Evolutionary conservation across 2,797 vertebrate species (phyloP).

Genomic region (Hemibagrus guttatus): DNA sequence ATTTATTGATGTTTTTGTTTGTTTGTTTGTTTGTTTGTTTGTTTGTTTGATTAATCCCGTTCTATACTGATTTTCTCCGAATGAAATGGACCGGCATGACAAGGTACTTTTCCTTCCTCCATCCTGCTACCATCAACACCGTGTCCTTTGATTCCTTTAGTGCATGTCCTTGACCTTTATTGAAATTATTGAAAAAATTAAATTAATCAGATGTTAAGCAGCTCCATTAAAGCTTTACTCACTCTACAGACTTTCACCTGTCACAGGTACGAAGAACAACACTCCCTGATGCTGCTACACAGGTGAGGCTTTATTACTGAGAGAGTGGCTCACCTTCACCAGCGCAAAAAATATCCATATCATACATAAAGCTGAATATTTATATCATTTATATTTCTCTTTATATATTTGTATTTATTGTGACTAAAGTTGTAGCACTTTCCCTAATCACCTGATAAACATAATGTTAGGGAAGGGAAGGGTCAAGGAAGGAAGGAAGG

Average conservation of each 20-base stretch:
- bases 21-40: too few relatives aligned
- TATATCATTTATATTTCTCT: too few relatives aligned
- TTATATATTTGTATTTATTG: not conserved
- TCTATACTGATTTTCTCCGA: too few relatives aligned
- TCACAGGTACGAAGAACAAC: not conserved
- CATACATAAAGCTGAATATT: too few relatives aligned
- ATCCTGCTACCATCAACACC: not conserved
- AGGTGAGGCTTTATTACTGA: not conserved
- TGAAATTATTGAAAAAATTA: not conserved
- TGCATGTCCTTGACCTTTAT: not conserved
- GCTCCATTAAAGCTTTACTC: not conserved
- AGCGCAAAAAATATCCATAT: too few relatives aligned
- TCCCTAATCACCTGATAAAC: not conserved
- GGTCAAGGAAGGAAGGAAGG: too few relatives aligned
- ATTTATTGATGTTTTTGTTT: not conserved
- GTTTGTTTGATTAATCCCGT: too few relatives aligned
- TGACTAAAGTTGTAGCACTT: not conserved
- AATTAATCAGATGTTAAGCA: not conserved
- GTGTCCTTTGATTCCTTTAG: not conserved
- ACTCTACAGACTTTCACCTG: not conserved
- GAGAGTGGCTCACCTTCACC: not conserved
- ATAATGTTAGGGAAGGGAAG: too few relatives aligned
- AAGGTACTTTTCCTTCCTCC: not conserved
- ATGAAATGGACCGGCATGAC: not conserved
- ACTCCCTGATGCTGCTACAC: not conserved